Evolutionary conservation across 1,140 invertebrate genomes (phyloP), one percentile per base, ranked within the genome.

Genomic region (Zaprionus nigranus): DNA sequence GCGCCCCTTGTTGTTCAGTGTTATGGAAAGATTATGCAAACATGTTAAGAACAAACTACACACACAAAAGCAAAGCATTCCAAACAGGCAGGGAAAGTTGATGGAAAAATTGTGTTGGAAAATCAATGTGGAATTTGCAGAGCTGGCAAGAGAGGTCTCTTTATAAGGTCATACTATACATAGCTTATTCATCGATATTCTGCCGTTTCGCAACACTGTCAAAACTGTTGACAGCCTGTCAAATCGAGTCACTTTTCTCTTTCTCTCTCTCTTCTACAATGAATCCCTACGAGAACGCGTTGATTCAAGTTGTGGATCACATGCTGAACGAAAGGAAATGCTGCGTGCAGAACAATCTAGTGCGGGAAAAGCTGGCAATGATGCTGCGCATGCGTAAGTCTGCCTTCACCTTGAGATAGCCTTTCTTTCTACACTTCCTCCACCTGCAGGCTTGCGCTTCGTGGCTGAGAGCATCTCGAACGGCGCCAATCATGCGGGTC

Each of bases 11-110:
- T 66, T 79, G 82, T 46, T 81, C 82, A 86, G 54, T 62, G 63
- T 73, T 60, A 81, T 79, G 81, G 78, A 90, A 84, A 90, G 84
- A 88, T 88, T 88, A 73, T 81, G 81, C 61, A 76, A 64, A 77
- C 43, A 83, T 69, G 72, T 66, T 65, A 62, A 72, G 68, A 40
- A 53, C 53, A 63, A 62, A 70, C 65, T 34, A 30, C 53, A 51
- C 53, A 51, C 36, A 38, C 30, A 53, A 36, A 38, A 60, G 49
- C 20, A 15, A 56, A 0, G 3, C 30, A 11, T 11, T 2, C 30
- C 9, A 34, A 11, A 34, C 30, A 11, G 30, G 26, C 46, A 46
- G 38, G 36, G 38, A n/a, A 63, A 62, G 15, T n/a, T 56, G 26
- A 20, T 56, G 38, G 28, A 51, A 57, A 65, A 28, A 30, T 54